A percentile compares a stretch with the other conserved stretches of the same genome.
Evolutionary conservation across 2,888 invertebrate species (phyloP).

Genomic region (Euproctis similis): DNA sequence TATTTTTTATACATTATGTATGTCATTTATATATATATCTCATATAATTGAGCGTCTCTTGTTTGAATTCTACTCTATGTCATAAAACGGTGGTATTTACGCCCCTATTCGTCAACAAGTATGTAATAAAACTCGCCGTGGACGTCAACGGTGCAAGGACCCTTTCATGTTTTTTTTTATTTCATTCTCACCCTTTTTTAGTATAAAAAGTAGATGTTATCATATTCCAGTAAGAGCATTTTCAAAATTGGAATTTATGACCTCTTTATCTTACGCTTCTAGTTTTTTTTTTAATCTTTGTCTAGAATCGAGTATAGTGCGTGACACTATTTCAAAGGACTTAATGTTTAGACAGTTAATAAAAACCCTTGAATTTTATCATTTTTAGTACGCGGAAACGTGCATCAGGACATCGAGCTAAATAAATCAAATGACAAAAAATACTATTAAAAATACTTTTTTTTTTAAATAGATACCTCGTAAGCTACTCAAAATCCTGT

Average conservation of each 20-base stretch:
- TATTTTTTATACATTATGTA: too few relatives aligned
- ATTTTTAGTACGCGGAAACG: too few relatives aligned
- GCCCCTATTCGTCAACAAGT: conserved; percentile 58
- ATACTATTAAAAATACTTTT: too few relatives aligned
- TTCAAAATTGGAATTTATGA: conserved; percentile 50
- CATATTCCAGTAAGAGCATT: conserved; percentile 45
- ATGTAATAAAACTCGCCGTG: conserved; percentile 58
- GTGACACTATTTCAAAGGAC: conserved; percentile 25
- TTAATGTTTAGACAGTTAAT: conserved; percentile 11
- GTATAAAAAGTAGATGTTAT: conserved; percentile 46
- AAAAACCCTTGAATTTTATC: conserved; percentile 8
- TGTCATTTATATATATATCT: neutral
- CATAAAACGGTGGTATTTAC: conserved; percentile 34
- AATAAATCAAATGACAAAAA: too few relatives aligned
- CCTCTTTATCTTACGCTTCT: conserved; percentile 39
- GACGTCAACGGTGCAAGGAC: conserved; percentile 55
- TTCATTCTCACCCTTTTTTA: conserved; percentile 45
- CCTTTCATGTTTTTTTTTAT: conserved; percentile 42
- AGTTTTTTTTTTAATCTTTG: conserved; percentile 27
- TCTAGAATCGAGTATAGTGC: conserved; percentile 25
- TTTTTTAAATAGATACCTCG: too few relatives aligned
- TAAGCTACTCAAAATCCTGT: too few relatives aligned
- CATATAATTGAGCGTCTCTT: conserved; percentile 13
- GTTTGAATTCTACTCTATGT: conserved; percentile 33
- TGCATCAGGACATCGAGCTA: too few relatives aligned